Conservation (phyloP, 2,797 vertebrate species). For the Florisuga fusca region DNA sequence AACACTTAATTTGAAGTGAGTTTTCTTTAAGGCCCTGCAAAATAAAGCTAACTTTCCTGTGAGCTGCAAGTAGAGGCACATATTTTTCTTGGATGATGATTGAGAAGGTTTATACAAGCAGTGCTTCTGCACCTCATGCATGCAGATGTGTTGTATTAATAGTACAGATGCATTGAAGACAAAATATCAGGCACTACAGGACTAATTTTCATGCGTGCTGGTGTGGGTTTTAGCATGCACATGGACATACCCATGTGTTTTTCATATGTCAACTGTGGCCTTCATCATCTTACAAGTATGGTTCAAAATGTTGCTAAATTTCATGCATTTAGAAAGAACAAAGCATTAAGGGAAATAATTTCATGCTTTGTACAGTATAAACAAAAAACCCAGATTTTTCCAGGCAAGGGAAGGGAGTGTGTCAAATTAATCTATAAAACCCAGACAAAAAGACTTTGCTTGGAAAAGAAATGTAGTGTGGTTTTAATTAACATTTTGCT, state of each 20-base stretch:
- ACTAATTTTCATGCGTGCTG: not conserved
- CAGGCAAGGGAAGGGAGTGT: slow-evolving; percentile 34
- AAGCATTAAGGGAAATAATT: slow-evolving; percentile 43
- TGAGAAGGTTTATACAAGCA: not conserved
- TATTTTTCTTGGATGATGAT: not conserved
- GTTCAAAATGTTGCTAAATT: slow-evolving; percentile 39
- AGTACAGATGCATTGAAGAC: not conserved
- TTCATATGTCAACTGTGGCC: not conserved
- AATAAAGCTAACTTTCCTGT: not conserved
- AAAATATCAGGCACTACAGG: not conserved
- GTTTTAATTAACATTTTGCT: slow-evolving; percentile 73
- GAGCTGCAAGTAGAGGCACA: not conserved
- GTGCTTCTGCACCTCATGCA: not conserved
- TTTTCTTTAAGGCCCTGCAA: not conserved
- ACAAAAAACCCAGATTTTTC: slow-evolving; percentile 42
- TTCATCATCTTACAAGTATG: slow-evolving; percentile 33
- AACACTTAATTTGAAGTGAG: not conserved
- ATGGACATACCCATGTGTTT: not conserved
- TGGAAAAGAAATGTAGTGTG: slow-evolving; percentile 40
- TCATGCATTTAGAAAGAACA: slow-evolving; percentile 45
- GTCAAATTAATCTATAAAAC: slow-evolving; percentile 38
- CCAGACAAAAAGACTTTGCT: slow-evolving; percentile 20
- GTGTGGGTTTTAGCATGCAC: not conserved
- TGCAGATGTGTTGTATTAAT: not conserved
- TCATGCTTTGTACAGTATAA: slow-evolving; percentile 31